phyloP scores from a whole-genome alignment of 2,888 invertebrate species.

The Andrena chrysosceles region DNA sequence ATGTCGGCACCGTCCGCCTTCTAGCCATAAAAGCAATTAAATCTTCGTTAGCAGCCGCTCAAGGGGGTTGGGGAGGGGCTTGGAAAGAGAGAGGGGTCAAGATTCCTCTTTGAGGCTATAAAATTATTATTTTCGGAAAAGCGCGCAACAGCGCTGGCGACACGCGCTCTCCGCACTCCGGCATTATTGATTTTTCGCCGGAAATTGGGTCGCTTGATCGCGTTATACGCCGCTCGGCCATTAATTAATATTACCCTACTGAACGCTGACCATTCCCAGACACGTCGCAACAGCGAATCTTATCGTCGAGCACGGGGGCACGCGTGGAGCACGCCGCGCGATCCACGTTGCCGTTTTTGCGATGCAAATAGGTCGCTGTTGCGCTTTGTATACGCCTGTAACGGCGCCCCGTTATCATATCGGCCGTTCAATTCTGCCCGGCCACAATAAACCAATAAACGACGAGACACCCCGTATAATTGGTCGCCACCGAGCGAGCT shows the following conservation, averaged over 20 bases:
- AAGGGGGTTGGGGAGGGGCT: neutral
- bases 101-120: constrained; percentile 18
- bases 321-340: neutral
- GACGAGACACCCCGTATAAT: constrained; percentile 43
- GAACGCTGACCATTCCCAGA: constrained; percentile 21
- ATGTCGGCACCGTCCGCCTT: constrained; percentile 17
- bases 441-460: constrained; percentile 43
- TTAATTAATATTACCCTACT: constrained; percentile 41
- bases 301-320: neutral
- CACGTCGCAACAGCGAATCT: constrained; percentile 2
- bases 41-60: constrained; percentile 49
- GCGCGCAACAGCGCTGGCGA: neutral
- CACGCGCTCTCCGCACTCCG: constrained; percentile 2
- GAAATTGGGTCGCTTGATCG: constrained; percentile 42
- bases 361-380: constrained; percentile 7
- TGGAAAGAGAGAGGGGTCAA: neutral
- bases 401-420: constrained; percentile 13
- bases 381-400: neutral
- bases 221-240: neutral
- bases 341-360: constrained; percentile 13
- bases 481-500: constrained; percentile 24
- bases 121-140: constrained; percentile 29
- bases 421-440: constrained; percentile 27
- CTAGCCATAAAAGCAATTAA: constrained; percentile 45
- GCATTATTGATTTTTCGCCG: constrained; percentile 45